Evolutionary conservation across 1,140 invertebrate genomes (phyloP), one percentile per base, ranked within the genome.

Genomic region (Lepidurus arcticus): DNA sequence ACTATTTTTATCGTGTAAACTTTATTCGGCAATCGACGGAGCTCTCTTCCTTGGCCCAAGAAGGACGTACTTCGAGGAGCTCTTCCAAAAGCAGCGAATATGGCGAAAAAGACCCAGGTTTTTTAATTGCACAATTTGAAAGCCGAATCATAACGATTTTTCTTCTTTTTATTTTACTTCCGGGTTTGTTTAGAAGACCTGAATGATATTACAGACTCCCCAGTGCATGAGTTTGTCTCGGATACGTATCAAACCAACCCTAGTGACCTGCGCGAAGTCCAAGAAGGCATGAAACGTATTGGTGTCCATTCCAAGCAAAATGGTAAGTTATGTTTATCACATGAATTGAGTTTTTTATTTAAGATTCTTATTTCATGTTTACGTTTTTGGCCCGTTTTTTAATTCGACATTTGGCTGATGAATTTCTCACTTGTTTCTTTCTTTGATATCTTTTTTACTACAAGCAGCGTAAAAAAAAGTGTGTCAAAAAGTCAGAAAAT

Each of bases 1-100:
- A 99, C 88, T 99, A 99, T 86, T 99, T 99, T 88, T 99, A 99
- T 87, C 93, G 97, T 84, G 94, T 99, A 79, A 97, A 94, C 81
- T 90, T 99, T 43, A 95, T 99, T 83, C 96, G 96, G 84, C 97
- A 99, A 87, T 96, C 95, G 79, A 95, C 94, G 84, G 94, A 97
- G 84, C 84, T 93, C 65, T 91, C 91, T 74, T 90, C 90, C 75
- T 88, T 91, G 88, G 88, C 88, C 78, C 87, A 86, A 79, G 86
- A 88, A 82, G 86, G 84, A 80, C 85, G 86, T 42, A 78, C 44
- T 78, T 74, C 9, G 42, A 74, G 78, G 76, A 73, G 76, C 13
- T 76, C 80, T 13, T 80, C 78, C 44, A 78, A 78, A 53, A 79
- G 73, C 42, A 80, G 79, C 53, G 79, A 78, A 73, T 80, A 80